These are phyloP conservation scores for Apis cerana DNA, from an alignment of 1,140 invertebrate species.

Conservation along the genomic window DNA sequence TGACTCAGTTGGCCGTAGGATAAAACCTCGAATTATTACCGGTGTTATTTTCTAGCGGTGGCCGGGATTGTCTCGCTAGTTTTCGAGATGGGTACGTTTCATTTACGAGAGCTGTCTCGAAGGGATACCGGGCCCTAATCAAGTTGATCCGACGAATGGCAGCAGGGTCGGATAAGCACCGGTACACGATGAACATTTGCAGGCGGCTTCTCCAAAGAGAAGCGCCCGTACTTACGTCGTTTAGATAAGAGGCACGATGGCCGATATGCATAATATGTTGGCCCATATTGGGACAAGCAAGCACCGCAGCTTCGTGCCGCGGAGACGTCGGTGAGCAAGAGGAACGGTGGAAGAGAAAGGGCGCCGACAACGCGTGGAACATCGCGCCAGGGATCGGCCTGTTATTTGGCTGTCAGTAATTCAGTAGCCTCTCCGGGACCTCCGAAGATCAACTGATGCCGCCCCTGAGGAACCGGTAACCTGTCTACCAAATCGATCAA, in stretches of 20 bases:
- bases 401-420: constrained; percentile 77
- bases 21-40: constrained; percentile 30
- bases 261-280: constrained; percentile 74
- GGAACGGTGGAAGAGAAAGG: constrained; percentile 60
- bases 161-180: constrained; percentile 41
- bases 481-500: constrained; percentile 69
- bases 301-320: constrained; percentile 30
- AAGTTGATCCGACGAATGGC: constrained; percentile 59
- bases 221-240: constrained; percentile 68
- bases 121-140: constrained; percentile 53
- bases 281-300: constrained; percentile 73
- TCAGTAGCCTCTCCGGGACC: constrained; percentile 70
- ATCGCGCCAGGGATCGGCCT: constrained; percentile 66
- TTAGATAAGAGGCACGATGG: constrained; percentile 74
- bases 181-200: constrained; percentile 66
- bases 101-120: constrained; percentile 40
- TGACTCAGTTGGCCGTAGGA: constrained; percentile 1
- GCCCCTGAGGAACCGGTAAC: constrained; percentile 66
- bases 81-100: constrained; percentile 42
- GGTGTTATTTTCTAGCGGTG: constrained; percentile 19
- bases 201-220: constrained; percentile 73
- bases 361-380: constrained; percentile 65
- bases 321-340: constrained; percentile 36
- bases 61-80: constrained; percentile 19
- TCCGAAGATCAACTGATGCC: constrained; percentile 65